phyloP scores from a whole-genome alignment of 2,113 vertebrate genomes.

The Ctenomys sociabilis region DNA sequence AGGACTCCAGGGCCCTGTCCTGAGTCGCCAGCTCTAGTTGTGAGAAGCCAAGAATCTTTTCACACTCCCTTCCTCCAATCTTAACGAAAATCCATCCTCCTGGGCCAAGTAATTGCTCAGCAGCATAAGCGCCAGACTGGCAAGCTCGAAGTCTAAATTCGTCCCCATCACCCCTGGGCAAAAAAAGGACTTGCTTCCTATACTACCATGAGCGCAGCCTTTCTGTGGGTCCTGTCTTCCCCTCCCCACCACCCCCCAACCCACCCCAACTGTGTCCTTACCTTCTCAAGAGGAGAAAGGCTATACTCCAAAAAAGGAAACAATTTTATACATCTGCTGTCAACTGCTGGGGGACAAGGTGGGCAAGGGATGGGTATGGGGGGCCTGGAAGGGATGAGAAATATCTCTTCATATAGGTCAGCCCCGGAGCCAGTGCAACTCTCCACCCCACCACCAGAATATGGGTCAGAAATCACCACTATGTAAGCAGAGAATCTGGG shows the following conservation, averaged over 20 bases:
- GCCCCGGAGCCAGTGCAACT: not conserved
- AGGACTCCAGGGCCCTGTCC: not conserved
- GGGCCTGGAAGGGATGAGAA: not conserved
- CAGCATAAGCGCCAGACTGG: no score
- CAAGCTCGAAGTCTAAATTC: no score
- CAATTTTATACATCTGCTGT: not conserved
- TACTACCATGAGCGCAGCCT: not conserved
- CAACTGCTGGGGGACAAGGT: rapidly evolving
- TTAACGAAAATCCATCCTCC: not conserved
- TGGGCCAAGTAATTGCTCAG: no score
- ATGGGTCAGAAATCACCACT: not conserved
- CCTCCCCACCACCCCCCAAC: not conserved
- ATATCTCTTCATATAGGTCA: not conserved
- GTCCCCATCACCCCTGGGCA: not conserved
- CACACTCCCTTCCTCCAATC: not conserved
- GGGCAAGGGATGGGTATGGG: rapidly evolving
- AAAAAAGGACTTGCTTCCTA: not conserved
- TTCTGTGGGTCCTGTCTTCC: not conserved
- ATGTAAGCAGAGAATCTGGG: not conserved
- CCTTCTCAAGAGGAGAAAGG: not conserved
- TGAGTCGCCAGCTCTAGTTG: not conserved
- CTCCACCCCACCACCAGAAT: not conserved
- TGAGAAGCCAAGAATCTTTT: not conserved
- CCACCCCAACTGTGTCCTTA: no score
- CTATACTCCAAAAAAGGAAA: not conserved